phyloP scores from a whole-genome alignment of 2,888 invertebrate species.

The Hypsopygia costalis region DNA sequence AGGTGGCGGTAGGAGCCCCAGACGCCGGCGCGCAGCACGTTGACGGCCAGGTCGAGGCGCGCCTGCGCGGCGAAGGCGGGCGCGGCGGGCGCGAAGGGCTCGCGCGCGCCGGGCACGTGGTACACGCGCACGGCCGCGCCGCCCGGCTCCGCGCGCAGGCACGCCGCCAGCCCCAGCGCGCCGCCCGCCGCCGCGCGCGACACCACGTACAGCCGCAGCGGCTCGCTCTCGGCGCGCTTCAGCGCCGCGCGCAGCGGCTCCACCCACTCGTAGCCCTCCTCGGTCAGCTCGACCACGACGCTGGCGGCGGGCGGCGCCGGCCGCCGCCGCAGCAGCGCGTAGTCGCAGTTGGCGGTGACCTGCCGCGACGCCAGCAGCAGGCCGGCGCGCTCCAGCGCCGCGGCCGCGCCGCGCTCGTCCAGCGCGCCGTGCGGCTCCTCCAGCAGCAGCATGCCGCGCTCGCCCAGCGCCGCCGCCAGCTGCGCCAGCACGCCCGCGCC shows the following conservation, averaged over 20 bases:
- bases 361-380: slow-evolving; percentile 70
- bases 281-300: slow-evolving; percentile 84
- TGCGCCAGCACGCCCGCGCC: slow-evolving; percentile 74
- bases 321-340: slow-evolving; percentile 84
- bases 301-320: slow-evolving; percentile 46
- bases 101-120: slow-evolving; percentile 84
- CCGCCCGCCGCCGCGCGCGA: slow-evolving; percentile 87
- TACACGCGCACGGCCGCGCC: slow-evolving; percentile 88
- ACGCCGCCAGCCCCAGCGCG: slow-evolving; percentile 93
- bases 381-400: slow-evolving; percentile 42
- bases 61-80: slow-evolving; percentile 83
- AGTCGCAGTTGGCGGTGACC: slow-evolving; percentile 82
- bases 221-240: slow-evolving; percentile 81
- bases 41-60: slow-evolving; percentile 89
- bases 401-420: slow-evolving; percentile 57
- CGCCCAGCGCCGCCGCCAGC: slow-evolving; percentile 82
- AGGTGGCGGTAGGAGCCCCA: slow-evolving; percentile 96
- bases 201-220: slow-evolving; percentile 83
- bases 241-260: slow-evolving; percentile 88
- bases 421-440: slow-evolving; percentile 82
- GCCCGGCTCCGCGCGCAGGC: slow-evolving; percentile 93
- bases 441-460: slow-evolving; percentile 86
- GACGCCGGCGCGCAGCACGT: slow-evolving; percentile 88
- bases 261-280: slow-evolving; percentile 88
- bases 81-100: slow-evolving; percentile 80